Evolutionary conservation across 1,140 invertebrate species (phyloP).

Genomic region (Spodoptera litura): DNA sequence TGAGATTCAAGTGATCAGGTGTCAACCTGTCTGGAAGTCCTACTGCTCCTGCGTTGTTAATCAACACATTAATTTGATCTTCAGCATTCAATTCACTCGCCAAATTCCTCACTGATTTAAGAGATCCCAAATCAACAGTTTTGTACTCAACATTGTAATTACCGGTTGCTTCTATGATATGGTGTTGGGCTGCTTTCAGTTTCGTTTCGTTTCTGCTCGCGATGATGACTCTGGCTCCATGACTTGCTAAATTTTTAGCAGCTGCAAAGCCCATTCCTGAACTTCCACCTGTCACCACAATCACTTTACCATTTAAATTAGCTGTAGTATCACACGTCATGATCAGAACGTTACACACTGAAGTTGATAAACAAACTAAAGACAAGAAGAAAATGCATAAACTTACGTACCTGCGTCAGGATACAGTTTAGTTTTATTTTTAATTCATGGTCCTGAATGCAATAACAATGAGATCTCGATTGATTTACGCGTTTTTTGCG

Average conservation of each 20-base stretch:
- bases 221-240: conserved; percentile 91
- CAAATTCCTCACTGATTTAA: conserved; percentile 77
- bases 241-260: conserved; percentile 88
- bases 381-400: conserved; percentile 52
- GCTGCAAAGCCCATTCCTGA: conserved; percentile 94
- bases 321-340: conserved; percentile 66
- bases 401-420: conserved; percentile 4
- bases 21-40: conserved; percentile 75
- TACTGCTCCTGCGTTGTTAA: conserved; percentile 92
- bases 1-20: conserved; percentile 89
- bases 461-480: conserved; percentile 58
- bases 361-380: conserved; percentile 52
- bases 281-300: conserved; percentile 93
- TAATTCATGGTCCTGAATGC: conserved; percentile 36
- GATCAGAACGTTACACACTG: conserved; percentile 36
- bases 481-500: conserved; percentile 8
- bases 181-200: conserved; percentile 77
- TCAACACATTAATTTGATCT: conserved; percentile 88
- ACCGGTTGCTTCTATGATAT: conserved; percentile 69
- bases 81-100: conserved; percentile 76
- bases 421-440: conserved; percentile 58
- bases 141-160: conserved; percentile 68
- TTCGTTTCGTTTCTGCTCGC: conserved; percentile 89
- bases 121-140: conserved; percentile 71
- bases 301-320: conserved; percentile 88